phyloP scores from a whole-genome alignment of 2,113 vertebrate species.

The Pseudopodoces humilis region DNA sequence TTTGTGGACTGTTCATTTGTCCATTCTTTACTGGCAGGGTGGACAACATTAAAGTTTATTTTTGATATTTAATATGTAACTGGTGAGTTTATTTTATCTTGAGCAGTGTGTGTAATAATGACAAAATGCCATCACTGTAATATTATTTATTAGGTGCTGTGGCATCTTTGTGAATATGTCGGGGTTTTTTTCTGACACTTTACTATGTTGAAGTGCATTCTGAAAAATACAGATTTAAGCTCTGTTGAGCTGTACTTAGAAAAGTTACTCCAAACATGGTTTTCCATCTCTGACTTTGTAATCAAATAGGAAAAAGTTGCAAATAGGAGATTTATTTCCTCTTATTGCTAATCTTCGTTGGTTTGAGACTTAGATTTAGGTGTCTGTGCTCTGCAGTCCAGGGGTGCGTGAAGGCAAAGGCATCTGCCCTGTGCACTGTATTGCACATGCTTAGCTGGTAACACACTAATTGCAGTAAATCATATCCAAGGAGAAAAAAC shows the following conservation, averaged over 20 bases:
- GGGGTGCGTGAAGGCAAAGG: neutral
- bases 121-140: neutral
- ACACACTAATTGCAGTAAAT: neutral
- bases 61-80: neutral
- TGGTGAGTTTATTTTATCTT: neutral
- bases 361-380: neutral
- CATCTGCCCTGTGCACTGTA: neutral
- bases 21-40: neutral
- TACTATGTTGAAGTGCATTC: neutral
- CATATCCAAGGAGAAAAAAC: neutral
- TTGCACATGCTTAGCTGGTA: neutral
- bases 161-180: neutral
- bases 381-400: neutral
- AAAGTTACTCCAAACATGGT: neutral
- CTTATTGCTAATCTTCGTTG: neutral
- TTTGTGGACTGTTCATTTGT: neutral
- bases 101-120: neutral
- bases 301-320: neutral
- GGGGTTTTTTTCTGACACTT: fast-evolving
- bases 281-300: neutral
- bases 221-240: neutral
- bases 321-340: neutral
- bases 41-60: neutral
- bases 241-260: neutral
- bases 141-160: neutral